phyloP scores from a whole-genome alignment of 2,113 vertebrate genomes.

The Callionymus lyra region DNA sequence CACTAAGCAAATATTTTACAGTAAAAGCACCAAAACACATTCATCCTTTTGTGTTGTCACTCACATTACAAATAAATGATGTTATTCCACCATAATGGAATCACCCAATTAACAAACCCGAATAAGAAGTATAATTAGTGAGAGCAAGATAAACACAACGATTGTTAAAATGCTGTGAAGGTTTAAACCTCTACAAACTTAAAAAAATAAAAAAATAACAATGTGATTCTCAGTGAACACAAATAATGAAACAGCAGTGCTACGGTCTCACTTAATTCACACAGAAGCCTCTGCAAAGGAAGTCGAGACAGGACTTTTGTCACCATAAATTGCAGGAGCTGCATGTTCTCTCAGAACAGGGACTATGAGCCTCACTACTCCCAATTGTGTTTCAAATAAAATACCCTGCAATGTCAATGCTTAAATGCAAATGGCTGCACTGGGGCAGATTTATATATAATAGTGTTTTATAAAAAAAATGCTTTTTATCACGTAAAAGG shows the following conservation, averaged over 20 bases:
- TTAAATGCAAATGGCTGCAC: slow-evolving; percentile 11
- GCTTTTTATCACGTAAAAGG: too few relatives aligned
- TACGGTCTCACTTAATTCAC: slow-evolving; percentile 37
- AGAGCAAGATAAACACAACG: slow-evolving; percentile 24
- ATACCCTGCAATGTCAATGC: slow-evolving; percentile 12
- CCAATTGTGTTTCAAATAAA: slow-evolving; percentile 19
- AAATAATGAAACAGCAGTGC: slow-evolving; percentile 24
- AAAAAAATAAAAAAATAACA: slow-evolving; percentile 5
- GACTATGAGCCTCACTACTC: slow-evolving; percentile 25
- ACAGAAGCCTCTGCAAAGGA: slow-evolving; percentile 21
- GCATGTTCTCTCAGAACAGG: slow-evolving; percentile 1
- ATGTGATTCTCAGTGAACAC: slow-evolving; percentile 20
- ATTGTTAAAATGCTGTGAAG: slow-evolving; percentile 39
- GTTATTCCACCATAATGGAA: too few relatives aligned
- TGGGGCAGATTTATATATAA: slow-evolving; percentile 20
- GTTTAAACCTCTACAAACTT: slow-evolving; percentile 24
- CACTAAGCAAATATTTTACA: too few relatives aligned
- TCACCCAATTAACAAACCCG: too few relatives aligned
- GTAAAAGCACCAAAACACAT: too few relatives aligned
- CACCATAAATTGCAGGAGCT: slow-evolving; percentile 19
- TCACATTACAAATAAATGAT: too few relatives aligned
- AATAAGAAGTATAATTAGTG: too few relatives aligned
- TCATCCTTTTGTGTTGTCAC: too few relatives aligned
- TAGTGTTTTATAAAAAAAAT: too few relatives aligned
- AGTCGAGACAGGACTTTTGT: slow-evolving; percentile 30